phyloP scores from a whole-genome alignment of 2,888 invertebrate genomes.

The Agrochola macilenta region DNA sequence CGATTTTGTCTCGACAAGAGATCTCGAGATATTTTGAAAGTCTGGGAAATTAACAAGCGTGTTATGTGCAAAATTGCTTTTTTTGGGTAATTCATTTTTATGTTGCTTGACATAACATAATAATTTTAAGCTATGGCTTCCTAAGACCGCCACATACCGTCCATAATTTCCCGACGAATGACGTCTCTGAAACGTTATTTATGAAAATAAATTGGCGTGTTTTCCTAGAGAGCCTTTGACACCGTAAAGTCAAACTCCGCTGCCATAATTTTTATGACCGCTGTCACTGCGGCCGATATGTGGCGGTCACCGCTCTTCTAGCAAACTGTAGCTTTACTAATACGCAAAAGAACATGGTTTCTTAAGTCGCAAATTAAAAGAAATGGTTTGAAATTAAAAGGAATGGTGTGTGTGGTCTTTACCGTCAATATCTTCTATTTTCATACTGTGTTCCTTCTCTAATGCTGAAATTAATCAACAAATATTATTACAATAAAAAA shows the following conservation, averaged over 20 bases:
- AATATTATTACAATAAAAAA: background rate
- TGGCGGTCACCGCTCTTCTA: background rate
- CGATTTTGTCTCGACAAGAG: background rate
- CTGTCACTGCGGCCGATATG: background rate
- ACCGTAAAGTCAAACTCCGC: no score
- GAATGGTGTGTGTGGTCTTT: no score
- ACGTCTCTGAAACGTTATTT: background rate
- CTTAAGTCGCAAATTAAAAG: no score
- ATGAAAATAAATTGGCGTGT: no score
- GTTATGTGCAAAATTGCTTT: no score
- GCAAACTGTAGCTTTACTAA: background rate
- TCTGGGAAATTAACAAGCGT: background rate
- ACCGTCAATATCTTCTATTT: conserved; percentile 74
- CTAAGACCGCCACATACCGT: background rate
- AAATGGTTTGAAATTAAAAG: background rate
- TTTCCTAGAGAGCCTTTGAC: no score
- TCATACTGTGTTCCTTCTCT: conserved; percentile 63
- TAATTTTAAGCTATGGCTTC: background rate
- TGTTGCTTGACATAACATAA: no score
- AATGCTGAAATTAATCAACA: conserved; percentile 67
- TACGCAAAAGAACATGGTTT: background rate
- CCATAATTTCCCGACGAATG: background rate
- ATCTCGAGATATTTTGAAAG: background rate
- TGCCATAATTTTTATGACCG: background rate
- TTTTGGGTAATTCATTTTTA: background rate